Conservation (phyloP, 64 coral and sea anemone genomes). For the Pachyseris speciosa region DNA sequence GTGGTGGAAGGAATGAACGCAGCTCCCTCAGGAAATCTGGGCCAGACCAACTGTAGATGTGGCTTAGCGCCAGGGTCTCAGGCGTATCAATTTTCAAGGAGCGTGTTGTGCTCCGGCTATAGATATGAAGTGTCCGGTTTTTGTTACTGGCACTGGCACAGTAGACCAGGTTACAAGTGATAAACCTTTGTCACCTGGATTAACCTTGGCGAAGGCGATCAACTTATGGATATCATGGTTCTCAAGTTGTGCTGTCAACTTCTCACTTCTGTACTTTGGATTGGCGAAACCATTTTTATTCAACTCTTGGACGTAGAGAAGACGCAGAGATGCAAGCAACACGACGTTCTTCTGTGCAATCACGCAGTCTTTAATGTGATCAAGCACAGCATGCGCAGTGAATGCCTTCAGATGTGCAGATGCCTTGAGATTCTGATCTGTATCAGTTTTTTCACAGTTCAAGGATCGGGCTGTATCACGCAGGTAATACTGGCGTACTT, state of each 20-base stretch:
- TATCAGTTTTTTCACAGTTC: too few relatives aligned
- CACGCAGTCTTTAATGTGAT: too few relatives aligned
- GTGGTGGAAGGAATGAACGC: neutral
- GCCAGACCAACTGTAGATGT: conserved; percentile 21
- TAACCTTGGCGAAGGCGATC: conserved; percentile 25
- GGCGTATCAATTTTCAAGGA: conserved; percentile 2
- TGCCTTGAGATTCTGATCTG: too few relatives aligned
- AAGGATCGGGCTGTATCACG: too few relatives aligned
- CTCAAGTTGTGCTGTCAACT: conserved; percentile 1
- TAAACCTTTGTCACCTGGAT: conserved; percentile 26
- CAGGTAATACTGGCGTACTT: too few relatives aligned
- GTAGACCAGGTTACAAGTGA: conserved; percentile 30
- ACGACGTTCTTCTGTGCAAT: too few relatives aligned
- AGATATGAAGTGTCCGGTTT: conserved; percentile 10
- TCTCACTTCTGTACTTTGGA: conserved; percentile 33
- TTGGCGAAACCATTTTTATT: too few relatives aligned
- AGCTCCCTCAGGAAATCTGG: too few relatives aligned
- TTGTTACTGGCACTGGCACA: neutral
- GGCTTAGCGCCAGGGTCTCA: conserved; percentile 20
- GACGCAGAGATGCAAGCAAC: too few relatives aligned
- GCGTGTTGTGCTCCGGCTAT: neutral
- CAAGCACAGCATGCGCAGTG: too few relatives aligned
- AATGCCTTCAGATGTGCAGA: too few relatives aligned
- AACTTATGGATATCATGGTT: conserved; percentile 5
- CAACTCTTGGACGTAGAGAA: too few relatives aligned